Evolutionary conservation across 2,888 invertebrate species (phyloP), one percentile per base, ranked within the genome.

Genomic region (Cephus runcator): DNA sequence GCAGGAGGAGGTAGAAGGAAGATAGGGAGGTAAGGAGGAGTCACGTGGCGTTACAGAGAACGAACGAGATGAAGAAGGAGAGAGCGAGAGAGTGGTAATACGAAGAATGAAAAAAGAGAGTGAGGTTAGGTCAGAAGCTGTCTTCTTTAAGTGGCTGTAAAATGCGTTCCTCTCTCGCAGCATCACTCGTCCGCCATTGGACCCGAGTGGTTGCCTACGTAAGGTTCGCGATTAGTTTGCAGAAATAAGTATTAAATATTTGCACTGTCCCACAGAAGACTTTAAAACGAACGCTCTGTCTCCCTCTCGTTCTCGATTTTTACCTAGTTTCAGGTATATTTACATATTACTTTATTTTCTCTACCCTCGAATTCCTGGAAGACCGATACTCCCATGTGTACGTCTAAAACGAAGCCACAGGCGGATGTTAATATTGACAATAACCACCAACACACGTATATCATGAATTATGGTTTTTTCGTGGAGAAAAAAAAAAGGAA

Each of bases 101-200:
- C 56, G 56, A 56, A 56, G 56, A 56, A 56, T 56, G 15, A 56
- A 56, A 56, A 56, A 56, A 23, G 56, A 56, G 23, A 56, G 23
- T 56, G 56, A 23, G 23, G 56, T 56, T 56, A 56, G 56, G 56
- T 56, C 56, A 56, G 56, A 56, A 56, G 56, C 23, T 75, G 40
- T n/a, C 40, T 34, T 71, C 71, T 71, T 56, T 71, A 80, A 84
- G 83, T 81, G 84, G 81, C 80, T 83, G 81, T 84, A 84, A 85
- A 87, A 84, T 80, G 82, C 79, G 81, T 76, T 81, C 75, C 77
- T 79, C 12, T 31, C 12, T 31, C 74, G 79, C 77, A 81, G 82
- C 83, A 81, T 81, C 79, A 79, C 75, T 77, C 79, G 80, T 78
- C 80, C 77, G 81, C 85, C 85, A 82, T 86, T 84, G 84, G 81